Evolutionary conservation across 2,797 vertebrate genomes (phyloP), one percentile per base, ranked within the genome.

Genomic region (Liasis olivaceus): DNA sequence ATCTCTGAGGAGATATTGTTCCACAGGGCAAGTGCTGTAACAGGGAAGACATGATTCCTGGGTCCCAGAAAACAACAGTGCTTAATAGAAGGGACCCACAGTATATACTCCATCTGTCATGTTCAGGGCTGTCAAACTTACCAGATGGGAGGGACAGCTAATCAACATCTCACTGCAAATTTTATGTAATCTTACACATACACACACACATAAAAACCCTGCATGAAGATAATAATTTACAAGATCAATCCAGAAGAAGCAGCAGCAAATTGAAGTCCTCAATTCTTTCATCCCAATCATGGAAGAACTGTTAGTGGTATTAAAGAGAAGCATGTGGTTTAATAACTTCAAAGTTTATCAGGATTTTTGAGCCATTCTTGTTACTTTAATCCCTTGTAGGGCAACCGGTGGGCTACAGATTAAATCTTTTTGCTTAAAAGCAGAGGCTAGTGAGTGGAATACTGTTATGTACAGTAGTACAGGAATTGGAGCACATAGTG

Each of bases 111-210:
- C 85, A 90, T 90, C 51, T 90, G 88, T 72, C 17, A 36, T 15
- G 36, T 93, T 93, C 85, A 54, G 20, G 87, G 91, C 88, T 66
- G 91, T 92, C 85, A 88, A 54, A 87, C 66, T 84, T 92, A 64
- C 60, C 60, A 66, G 36, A 88, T 88, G 59, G 93, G 66, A 87
- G 69, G 88, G 91, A 36, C 31, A 90, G 54, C 51, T 51, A 88
- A 88, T 92, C 85, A 93, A 92, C 85, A 51, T 90, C 60, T 64
- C 31, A 84, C 90, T 91, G 56, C 84, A 89, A 88, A 51, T 28
- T 86, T 56, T 86, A 89, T 66, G 28, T 58, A 66, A 90, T 89
- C 90, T 22, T 72, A 87, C 17, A 62, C 51, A 51, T 7, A 51
- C 3, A 60, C 22, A 22, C 60, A 31, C n/a, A 69, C 28, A 69